A percentile compares a stretch with the other conserved stretches of the same genome.
These are phyloP conservation scores for Hypotaenidia okinawae DNA, from an alignment of 2,797 vertebrate genomes.

Conservation along the genomic window DNA sequence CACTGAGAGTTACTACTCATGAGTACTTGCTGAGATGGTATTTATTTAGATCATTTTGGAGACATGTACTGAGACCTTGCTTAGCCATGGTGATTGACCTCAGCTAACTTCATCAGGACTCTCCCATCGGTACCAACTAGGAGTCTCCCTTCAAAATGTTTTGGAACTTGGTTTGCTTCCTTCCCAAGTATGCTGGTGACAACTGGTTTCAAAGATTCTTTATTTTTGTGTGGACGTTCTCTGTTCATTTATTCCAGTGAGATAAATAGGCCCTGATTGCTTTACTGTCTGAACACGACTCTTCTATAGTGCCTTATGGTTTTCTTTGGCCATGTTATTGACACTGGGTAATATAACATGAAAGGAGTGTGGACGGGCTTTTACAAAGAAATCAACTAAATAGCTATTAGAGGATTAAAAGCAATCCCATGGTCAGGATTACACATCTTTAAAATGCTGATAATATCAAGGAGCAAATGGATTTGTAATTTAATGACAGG, in stretches of 20 bases:
- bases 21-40: neutral
- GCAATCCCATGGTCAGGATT: conserved; percentile 45
- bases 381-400: conserved; percentile 52
- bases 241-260: neutral
- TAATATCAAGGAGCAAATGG: conserved; percentile 64
- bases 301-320: conserved; percentile 26
- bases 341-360: conserved; percentile 56
- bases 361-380: conserved; percentile 61
- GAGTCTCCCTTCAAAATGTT: neutral
- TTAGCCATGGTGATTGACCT: neutral
- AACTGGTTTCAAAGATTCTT: neutral
- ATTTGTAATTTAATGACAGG: conserved; percentile 59
- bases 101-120: neutral
- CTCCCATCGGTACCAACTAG: neutral
- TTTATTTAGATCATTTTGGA: neutral
- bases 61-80: neutral
- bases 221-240: neutral
- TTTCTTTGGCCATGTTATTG: conserved; percentile 58
- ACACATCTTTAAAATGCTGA: conserved; percentile 44
- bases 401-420: conserved; percentile 65
- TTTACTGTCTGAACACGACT: conserved; percentile 23
- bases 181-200: neutral
- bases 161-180: neutral
- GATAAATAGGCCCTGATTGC: conserved; percentile 47
- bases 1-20: neutral